These are phyloP conservation scores for Capitella teleta DNA, from an alignment of 1,140 invertebrate species.

Conservation along the genomic window DNA sequence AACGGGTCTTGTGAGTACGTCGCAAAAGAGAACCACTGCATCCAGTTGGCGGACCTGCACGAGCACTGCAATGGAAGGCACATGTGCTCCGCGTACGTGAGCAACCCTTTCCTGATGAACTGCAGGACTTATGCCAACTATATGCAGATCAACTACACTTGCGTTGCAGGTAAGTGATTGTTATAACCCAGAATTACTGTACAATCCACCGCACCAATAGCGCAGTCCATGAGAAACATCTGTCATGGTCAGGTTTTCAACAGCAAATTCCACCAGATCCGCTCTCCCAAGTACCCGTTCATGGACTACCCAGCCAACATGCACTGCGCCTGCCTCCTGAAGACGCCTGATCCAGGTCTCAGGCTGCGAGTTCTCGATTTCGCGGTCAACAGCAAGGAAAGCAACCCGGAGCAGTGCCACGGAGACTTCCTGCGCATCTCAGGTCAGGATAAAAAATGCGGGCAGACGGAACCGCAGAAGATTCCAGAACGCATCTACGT, in stretches of 20 bases:
- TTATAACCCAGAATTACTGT: neutral
- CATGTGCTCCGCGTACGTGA: neutral
- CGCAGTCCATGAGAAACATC: neutral
- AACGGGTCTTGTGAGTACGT: neutral
- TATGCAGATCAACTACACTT: slow-evolving; percentile 5
- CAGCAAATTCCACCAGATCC: neutral
- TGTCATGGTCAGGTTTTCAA: neutral
- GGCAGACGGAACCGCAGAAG: neutral
- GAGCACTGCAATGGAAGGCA: neutral
- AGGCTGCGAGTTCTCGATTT: neutral
- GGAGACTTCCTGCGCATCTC: neutral
- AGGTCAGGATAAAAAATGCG: neutral
- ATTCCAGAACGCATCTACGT: neutral
- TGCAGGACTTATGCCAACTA: slow-evolving; percentile 1
- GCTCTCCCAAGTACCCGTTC: neutral
- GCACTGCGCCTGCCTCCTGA: neutral
- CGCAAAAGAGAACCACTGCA: neutral
- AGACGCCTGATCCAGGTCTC: neutral
- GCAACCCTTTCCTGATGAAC: neutral
- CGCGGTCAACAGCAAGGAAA: neutral
- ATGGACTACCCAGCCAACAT: neutral
- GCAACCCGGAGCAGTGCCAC: no score
- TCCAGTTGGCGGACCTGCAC: neutral
- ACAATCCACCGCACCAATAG: neutral
- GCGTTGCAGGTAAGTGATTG: neutral